Base-by-base conservation (phyloP, 2,888 invertebrate genomes). In the Girardia tigrina region DNA sequence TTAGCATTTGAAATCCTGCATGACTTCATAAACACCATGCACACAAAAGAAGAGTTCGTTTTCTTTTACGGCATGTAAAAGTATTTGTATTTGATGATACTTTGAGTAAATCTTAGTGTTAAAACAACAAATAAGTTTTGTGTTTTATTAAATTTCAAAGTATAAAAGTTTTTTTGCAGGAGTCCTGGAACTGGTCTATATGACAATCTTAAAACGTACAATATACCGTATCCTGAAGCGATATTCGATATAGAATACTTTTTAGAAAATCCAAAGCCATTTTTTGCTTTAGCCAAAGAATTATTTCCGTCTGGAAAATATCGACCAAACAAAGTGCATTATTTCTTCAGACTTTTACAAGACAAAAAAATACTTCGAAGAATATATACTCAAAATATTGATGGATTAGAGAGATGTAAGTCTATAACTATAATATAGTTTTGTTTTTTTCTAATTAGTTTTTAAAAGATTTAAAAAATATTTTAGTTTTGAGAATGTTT, bases 361-460 rank as follows among this genome's bases (percentile, higher is more conserved):
- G 83, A 85, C 73, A 83, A 84, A 77, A 82, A 82, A n/a, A 78
- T 82, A 1, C 79, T 85, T 70, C 80, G 83, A 28, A 79, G 85
- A 70, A 80, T 85, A 80, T 85, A 85, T 79, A 85, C 85, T 72
- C 85, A 85, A 79, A 85, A 85, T 78, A 84, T 85, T 76, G 85
- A 85, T 79, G 85, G 85, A 1, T 79, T 85, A 29, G 85, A 85
- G 78, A 79, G 84, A 80, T 80, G 85, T 84, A 80, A 82, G 82
- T 70, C 12, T 12, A 70, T 26, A 14, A 26, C 6, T 70, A 70
- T 70, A 36, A 36, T 36, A 36, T 36, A 8, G 36, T 36, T 36
- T 36, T 36, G 36, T n/a, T n/a, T n/a, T n/a, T n/a, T n/a, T n/a
- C n/a, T n/a, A n/a, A n/a, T n/a, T n/a, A n/a, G n/a, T n/a, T n/a